phyloP scores from a whole-genome alignment of 1,140 invertebrate genomes.

The Himalopsyche phryganea region DNA sequence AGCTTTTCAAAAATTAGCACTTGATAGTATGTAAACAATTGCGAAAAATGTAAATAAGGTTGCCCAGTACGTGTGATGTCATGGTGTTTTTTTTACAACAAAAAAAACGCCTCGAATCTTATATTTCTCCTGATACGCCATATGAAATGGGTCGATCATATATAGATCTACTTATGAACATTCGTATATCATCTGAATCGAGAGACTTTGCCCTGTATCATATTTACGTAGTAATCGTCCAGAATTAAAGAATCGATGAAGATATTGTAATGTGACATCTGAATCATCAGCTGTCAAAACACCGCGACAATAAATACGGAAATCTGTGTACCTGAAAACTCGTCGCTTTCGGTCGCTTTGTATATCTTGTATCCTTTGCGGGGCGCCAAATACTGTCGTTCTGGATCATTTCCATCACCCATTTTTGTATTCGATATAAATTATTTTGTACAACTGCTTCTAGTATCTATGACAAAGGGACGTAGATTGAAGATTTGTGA shows the following conservation, averaged over 20 bases:
- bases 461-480: slow-evolving; percentile 15
- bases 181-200: no score
- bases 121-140: no score
- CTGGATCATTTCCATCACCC: slow-evolving; percentile 49
- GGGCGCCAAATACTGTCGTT: slow-evolving; percentile 47
- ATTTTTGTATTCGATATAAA: slow-evolving; percentile 33
- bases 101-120: no score
- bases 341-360: slow-evolving; percentile 7
- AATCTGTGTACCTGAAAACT: slow-evolving; percentile 10
- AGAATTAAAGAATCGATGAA: slow-evolving; percentile 30
- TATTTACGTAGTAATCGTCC: slow-evolving; percentile 26
- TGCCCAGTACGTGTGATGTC: no score
- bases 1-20: no score
- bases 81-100: no score
- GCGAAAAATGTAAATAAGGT: no score
- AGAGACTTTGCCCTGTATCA: slow-evolving; percentile 34
- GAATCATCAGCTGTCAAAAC: slow-evolving; percentile 52
- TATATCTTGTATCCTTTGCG: slow-evolving; percentile 27
- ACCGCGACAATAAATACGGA: slow-evolving; percentile 34
- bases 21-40: no score
- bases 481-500: slow-evolving; percentile 2
- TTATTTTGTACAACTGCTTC: background rate
- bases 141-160: no score
- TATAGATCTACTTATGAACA: no score
- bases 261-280: slow-evolving; percentile 39